A percentile compares a stretch with the other conserved stretches of the same genome.
Conservation (phyloP, 1,140 invertebrate species). For the Drosophila littoralis region DNA sequence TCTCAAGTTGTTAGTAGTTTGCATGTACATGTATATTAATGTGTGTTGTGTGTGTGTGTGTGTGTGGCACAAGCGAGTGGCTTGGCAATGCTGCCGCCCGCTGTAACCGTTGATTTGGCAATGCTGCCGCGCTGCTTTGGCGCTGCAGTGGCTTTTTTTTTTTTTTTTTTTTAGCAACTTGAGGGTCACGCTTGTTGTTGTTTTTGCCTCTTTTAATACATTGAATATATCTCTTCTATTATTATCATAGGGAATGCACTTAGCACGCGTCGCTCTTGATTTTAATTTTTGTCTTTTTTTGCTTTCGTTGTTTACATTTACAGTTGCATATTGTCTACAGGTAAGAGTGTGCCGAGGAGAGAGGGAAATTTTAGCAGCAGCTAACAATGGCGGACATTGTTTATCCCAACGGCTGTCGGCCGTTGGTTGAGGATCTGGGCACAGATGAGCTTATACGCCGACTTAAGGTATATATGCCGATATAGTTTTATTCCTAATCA, state of each 20-base stretch:
- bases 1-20: constrained; percentile 30
- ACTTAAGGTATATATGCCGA: constrained; percentile 91
- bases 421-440: constrained; percentile 95
- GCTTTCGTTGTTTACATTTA: constrained; percentile 14
- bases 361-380: constrained; percentile 14
- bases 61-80: constrained; percentile 41
- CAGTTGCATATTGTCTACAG: constrained; percentile 11
- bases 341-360: neutral
- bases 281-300: neutral
- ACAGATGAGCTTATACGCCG: constrained; percentile 97
- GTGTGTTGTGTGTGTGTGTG: neutral
- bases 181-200: constrained; percentile 56
- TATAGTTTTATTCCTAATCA: neutral
- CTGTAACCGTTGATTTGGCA: constrained; percentile 67
- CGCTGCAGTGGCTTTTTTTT: constrained; percentile 33
- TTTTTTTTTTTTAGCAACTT: constrained; percentile 27
- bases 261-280: neutral
- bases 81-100: constrained; percentile 72
- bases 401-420: constrained; percentile 94
- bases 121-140: constrained; percentile 49
- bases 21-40: neutral
- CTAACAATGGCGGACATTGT: constrained; percentile 87
- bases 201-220: constrained; percentile 22
- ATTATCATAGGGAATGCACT: constrained; percentile 1
- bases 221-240: constrained; percentile 18